These are phyloP conservation scores for Pachyramphus minor DNA, from an alignment of 2,113 vertebrate genomes.

Conservation along the genomic window DNA sequence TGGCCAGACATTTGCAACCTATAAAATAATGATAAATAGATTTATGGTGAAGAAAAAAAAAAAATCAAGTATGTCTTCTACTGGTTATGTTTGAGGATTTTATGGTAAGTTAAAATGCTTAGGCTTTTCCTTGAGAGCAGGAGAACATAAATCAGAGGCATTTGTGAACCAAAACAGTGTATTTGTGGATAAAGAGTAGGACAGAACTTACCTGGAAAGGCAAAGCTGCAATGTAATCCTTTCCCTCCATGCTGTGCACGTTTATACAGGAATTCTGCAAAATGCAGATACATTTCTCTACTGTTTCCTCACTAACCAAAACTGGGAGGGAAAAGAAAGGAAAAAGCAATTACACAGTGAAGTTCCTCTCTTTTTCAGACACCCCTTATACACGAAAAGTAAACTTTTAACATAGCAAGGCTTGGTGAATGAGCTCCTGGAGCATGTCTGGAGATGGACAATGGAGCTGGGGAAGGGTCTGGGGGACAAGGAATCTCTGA, in stretches of 20 bases:
- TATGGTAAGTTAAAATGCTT: not conserved
- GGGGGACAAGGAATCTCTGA: not conserved
- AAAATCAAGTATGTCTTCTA: too few relatives aligned
- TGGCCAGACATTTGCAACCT: constrained; percentile 93
- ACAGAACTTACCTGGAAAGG: constrained; percentile 87
- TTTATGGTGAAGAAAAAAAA: not conserved
- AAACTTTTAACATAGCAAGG: not conserved
- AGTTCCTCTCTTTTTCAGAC: not conserved
- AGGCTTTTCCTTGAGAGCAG: not conserved
- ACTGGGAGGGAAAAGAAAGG: not conserved
- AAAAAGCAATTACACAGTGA: not conserved
- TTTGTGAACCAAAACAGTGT: not conserved
- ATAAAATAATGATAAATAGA: not conserved
- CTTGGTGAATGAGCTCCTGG: not conserved
- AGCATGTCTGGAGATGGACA: not conserved
- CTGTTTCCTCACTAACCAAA: constrained; percentile 53
- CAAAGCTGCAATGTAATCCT: constrained; percentile 93
- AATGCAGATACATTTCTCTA: constrained; percentile 89
- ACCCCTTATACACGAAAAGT: not conserved
- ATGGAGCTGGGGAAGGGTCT: not conserved
- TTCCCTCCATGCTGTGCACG: constrained; percentile 90
- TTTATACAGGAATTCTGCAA: constrained; percentile 92
- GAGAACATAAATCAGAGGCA: not conserved
- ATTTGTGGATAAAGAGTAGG: too few relatives aligned
- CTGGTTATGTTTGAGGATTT: not conserved